Conservation (phyloP, 2,113 vertebrate genomes). For the Nannobrachium achirus region DNA sequence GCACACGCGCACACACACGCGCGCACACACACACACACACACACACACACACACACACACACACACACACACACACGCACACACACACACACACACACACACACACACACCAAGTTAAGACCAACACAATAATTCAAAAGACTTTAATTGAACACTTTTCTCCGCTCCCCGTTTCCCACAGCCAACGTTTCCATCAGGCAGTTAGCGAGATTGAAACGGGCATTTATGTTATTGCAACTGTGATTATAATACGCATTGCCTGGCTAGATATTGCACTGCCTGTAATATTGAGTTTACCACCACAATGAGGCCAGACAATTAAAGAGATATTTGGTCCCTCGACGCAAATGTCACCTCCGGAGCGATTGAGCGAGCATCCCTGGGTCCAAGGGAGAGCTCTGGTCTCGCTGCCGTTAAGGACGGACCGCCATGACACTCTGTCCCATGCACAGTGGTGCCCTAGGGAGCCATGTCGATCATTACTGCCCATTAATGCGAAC, state of each 20-base stretch:
- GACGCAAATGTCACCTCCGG: slow-evolving; percentile 54
- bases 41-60: background rate
- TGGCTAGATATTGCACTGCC: slow-evolving; percentile 16
- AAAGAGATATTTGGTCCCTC: slow-evolving; percentile 41
- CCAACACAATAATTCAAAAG: no score
- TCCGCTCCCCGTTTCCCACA: background rate
- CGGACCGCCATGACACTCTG: slow-evolving; percentile 20
- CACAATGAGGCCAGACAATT: slow-evolving; percentile 36
- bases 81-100: background rate
- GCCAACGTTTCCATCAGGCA: background rate
- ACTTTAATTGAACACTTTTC: no score
- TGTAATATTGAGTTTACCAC: slow-evolving; percentile 32
- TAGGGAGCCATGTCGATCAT: slow-evolving; percentile 14
- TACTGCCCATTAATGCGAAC: slow-evolving; percentile 19
- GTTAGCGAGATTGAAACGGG: slow-evolving; percentile 26
- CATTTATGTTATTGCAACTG: slow-evolving; percentile 42
- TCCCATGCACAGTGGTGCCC: slow-evolving; percentile 26
- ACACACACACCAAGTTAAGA: slow-evolving; percentile 10
- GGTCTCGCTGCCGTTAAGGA: background rate
- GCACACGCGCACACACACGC: slow-evolving; percentile 6
- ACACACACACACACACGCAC: background rate
- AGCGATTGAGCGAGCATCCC: slow-evolving; percentile 29
- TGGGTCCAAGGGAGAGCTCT: slow-evolving; percentile 8
- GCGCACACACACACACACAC: slow-evolving; percentile 9
- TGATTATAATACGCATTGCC: slow-evolving; percentile 36